These are phyloP conservation scores for Euglossa dilemma DNA, from an alignment of 1,140 invertebrate species.

Conservation along the genomic window DNA sequence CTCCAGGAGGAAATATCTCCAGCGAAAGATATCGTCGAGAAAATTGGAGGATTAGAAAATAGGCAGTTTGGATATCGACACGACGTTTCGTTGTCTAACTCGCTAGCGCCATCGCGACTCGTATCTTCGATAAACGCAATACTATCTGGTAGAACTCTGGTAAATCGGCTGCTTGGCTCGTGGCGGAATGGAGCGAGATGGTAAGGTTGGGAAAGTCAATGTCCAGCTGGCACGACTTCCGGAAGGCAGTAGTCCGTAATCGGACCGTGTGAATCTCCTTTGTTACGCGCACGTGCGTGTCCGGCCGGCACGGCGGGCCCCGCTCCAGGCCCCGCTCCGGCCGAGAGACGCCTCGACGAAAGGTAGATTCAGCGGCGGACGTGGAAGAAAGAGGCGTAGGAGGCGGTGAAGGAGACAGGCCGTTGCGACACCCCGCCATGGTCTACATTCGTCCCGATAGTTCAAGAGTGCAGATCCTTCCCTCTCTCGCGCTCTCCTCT, in stretches of 20 bases:
- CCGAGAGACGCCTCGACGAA: conserved; percentile 38
- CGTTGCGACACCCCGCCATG: conserved; percentile 64
- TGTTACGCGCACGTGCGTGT: conserved; percentile 50
- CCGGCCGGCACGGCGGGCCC: neutral
- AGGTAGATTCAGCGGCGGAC: conserved; percentile 33
- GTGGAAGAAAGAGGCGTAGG: conserved; percentile 52
- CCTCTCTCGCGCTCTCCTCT: conserved; percentile 1
- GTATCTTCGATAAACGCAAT: too few relatives aligned
- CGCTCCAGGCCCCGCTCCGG: too few relatives aligned
- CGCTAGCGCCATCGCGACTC: too few relatives aligned
- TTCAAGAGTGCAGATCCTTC: conserved; percentile 65
- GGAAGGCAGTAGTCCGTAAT: conserved; percentile 20
- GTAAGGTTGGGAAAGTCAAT: neutral
- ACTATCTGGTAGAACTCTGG: too few relatives aligned
- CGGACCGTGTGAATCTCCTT: conserved; percentile 49
- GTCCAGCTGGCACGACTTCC: neutral
- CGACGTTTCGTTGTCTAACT: too few relatives aligned
- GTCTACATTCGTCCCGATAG: conserved; percentile 70
- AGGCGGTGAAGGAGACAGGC: conserved; percentile 58
- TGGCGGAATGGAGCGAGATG: too few relatives aligned
- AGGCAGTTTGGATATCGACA: too few relatives aligned
- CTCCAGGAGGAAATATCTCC: too few relatives aligned
- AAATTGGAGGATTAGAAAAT: too few relatives aligned
- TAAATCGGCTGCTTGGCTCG: too few relatives aligned
- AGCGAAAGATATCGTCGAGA: too few relatives aligned